Percentiles rank a stretch among this genome's conserved stretches.
These are phyloP conservation scores for Chelonus formosanus DNA, from an alignment of 2,888 invertebrate species.

Conservation along the genomic window DNA sequence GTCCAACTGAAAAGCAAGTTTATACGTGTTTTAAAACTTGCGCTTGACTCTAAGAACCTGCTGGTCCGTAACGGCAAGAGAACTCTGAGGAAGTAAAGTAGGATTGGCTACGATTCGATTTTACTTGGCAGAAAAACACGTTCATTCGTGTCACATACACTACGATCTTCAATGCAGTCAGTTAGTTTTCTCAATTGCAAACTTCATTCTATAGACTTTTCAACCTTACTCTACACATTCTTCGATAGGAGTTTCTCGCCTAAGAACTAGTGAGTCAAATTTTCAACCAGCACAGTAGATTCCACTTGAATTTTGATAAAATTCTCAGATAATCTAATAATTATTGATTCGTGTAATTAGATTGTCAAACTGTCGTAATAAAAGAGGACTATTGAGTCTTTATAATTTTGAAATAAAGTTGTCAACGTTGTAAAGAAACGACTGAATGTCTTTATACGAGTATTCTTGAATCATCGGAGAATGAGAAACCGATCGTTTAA, in stretches of 20 bases:
- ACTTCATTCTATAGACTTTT: conserved; percentile 8
- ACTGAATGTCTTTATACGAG: background rate
- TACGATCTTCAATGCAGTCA: conserved; percentile 22
- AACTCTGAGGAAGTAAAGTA: conserved; percentile 22
- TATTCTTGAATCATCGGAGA: background rate
- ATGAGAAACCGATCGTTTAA: conserved; percentile 16
- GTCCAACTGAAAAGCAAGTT: conserved; percentile 2
- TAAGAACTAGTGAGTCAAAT: background rate
- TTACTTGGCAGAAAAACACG: conserved; percentile 27
- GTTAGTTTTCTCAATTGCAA: conserved; percentile 20
- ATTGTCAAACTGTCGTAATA: no score
- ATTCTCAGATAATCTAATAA: no score
- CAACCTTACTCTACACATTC: background rate
- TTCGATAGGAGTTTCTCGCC: conserved; percentile 3
- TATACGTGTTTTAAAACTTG: conserved; percentile 12
- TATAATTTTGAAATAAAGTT: background rate
- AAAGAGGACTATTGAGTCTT: background rate
- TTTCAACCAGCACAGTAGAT: background rate
- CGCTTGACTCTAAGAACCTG: background rate
- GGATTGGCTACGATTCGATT: conserved; percentile 39
- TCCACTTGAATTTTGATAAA: no score
- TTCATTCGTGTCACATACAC: conserved; percentile 23
- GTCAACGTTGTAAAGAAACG: conserved; percentile 5
- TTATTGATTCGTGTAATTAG: no score
- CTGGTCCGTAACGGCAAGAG: conserved; percentile 11